Evolutionary conservation across 1,140 invertebrate species (phyloP), one percentile per base, ranked within the genome.

Genomic region (Pygmarrhopalites habei): DNA sequence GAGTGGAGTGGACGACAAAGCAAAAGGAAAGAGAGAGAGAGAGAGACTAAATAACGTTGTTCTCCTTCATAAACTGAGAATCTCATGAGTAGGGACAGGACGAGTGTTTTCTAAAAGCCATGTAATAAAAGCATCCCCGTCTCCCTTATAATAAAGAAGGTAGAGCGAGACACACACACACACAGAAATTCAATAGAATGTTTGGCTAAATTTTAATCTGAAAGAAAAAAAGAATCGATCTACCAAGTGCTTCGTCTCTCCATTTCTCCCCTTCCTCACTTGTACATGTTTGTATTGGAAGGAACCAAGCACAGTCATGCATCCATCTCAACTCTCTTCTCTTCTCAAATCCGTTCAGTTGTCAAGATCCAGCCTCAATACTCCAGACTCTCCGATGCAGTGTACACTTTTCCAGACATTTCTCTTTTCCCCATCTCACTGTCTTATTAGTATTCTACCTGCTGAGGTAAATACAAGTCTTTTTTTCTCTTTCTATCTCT

Each of bases 201-300:
- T 60, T 60, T 51, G 58, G 26, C 46, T 46, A 60, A 60, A 60
- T 49, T 60, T 60, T 60, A 60, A 60, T 60, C 58, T 35, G 58
- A 60, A 39, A 60, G 46, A 49, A 49, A 60, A 60, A 60, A 46
- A 47, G 58, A 60, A 60, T 60, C 58, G 58, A 60, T 60, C 58
- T 60, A 19, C 47, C 28, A 60, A 60, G 58, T 60, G 32, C 28
- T 39, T 30, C n/a, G n/a, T n/a, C n/a, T n/a, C n/a, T n/a, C n/a
- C n/a, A n/a, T n/a, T n/a, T 19, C 39, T 39, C 19, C 47, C 58
- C 58, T 60, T 23, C 44, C 21, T 21, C 55, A 19, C 26, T 29
- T 55, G 26, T 23, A 30, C n/a, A n/a, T n/a, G n/a, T n/a, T n/a
- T n/a, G n/a, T n/a, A n/a, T n/a, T n/a, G n/a, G n/a, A n/a, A n/a